phyloP scores from a whole-genome alignment of 2,888 invertebrate genomes.

The Dryobota labecula region DNA sequence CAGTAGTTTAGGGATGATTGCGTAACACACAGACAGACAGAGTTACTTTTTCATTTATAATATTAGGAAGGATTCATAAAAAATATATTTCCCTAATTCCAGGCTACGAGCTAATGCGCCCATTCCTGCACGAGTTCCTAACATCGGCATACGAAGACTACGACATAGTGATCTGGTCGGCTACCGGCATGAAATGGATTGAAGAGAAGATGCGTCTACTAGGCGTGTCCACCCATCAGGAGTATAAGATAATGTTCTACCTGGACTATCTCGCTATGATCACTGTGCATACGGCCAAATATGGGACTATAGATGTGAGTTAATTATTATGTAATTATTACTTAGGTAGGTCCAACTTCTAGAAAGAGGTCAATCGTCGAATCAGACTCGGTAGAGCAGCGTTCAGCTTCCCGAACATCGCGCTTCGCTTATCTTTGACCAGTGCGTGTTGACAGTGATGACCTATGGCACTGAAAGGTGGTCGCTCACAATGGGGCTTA shows the following conservation, averaged over 20 bases:
- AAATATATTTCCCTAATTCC: conserved; percentile 57
- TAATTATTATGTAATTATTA: background rate
- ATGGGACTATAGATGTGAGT: conserved; percentile 97
- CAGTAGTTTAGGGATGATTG: no score
- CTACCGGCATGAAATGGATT: conserved; percentile 99
- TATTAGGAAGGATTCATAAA: no score
- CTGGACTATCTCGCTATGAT: conserved; percentile 98
- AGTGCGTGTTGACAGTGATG: no score
- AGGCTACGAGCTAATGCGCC: conserved; percentile 97
- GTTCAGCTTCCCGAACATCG: no score
- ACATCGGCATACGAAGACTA: conserved; percentile 96
- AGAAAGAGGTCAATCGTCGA: no score
- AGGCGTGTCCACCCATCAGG: conserved; percentile 95
- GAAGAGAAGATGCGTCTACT: conserved; percentile 98
- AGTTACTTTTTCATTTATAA: no score
- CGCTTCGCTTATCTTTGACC: no score
- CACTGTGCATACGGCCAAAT: conserved; percentile 96
- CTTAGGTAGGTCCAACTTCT: no score
- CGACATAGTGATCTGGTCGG: conserved; percentile 99
- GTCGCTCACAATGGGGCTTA: no score
- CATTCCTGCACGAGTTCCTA: conserved; percentile 98
- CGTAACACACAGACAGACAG: no score
- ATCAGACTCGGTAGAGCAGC: no score
- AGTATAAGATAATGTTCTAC: conserved; percentile 98
- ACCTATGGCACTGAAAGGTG: no score